phyloP scores from a whole-genome alignment of 2,113 vertebrate genomes.

The Apodemus speciosus region DNA sequence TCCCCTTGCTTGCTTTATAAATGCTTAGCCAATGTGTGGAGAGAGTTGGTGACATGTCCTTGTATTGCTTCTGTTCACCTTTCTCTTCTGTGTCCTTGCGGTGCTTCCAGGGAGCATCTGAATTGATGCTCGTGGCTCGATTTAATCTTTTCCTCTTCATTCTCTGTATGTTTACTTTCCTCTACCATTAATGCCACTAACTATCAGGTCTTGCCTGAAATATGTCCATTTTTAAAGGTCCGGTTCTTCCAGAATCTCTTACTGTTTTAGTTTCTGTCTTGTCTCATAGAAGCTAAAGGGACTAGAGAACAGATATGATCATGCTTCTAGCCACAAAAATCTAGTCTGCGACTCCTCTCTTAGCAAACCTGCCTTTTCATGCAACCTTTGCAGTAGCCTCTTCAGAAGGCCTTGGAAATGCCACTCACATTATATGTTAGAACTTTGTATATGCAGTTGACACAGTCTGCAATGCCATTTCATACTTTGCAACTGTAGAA shows the following conservation, averaged over 20 bases:
- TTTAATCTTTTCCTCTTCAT: background rate
- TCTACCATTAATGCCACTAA: background rate
- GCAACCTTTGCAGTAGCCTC: background rate
- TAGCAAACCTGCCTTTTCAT: background rate
- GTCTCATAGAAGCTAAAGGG: background rate
- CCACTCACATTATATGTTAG: background rate
- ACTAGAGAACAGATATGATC: background rate
- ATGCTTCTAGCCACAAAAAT: background rate
- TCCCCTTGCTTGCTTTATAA: background rate
- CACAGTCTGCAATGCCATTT: background rate
- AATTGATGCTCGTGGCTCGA: background rate
- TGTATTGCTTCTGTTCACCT: background rate
- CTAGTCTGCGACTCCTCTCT: background rate
- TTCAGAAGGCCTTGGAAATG: conserved; percentile 35
- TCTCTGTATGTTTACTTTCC: background rate
- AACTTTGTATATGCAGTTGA: background rate
- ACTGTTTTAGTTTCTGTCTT: background rate
- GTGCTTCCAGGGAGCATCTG: background rate
- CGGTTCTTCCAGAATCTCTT: background rate
- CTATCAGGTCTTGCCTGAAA: background rate
- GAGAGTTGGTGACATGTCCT: background rate
- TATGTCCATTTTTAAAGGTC: background rate
- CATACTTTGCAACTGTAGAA: conserved; percentile 46
- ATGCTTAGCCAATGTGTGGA: background rate
- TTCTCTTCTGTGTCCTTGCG: background rate